A percentile compares a stretch with the other conserved stretches of the same genome.
phyloP scores from a whole-genome alignment of 2,113 vertebrate species.

The Aspiorhynchus laticeps region DNA sequence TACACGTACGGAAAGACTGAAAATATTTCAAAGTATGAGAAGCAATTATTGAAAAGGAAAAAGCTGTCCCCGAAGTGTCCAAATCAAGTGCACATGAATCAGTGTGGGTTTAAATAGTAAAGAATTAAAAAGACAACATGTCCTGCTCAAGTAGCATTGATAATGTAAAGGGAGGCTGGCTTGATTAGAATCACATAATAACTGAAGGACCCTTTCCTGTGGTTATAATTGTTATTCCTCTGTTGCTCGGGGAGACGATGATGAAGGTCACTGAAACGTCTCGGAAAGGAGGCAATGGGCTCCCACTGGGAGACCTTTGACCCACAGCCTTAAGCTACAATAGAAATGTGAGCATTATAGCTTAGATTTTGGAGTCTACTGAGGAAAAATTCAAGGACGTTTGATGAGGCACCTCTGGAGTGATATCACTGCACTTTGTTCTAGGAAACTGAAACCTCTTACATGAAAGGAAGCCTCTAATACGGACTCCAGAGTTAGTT shows the following conservation, averaged over 20 bases:
- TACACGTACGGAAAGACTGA: not conserved
- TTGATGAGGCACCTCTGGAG: constrained; percentile 31
- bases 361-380: constrained; percentile 52
- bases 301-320: constrained; percentile 58
- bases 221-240: constrained; percentile 55
- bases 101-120: not conserved
- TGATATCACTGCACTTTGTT: not conserved
- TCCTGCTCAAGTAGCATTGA: constrained; percentile 37
- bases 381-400: constrained; percentile 59
- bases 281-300: constrained; percentile 36
- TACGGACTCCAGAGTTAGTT: not conserved
- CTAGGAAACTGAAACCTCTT: not conserved
- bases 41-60: not conserved
- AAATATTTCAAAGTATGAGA: not conserved
- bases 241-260: constrained; percentile 49
- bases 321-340: constrained; percentile 57
- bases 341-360: constrained; percentile 43
- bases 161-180: constrained; percentile 20
- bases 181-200: constrained; percentile 44
- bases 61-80: not conserved
- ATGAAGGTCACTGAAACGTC: constrained; percentile 60
- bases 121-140: not conserved
- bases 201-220: constrained; percentile 9
- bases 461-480: constrained; percentile 11
- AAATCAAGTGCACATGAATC: not conserved